phyloP scores from a whole-genome alignment of 2,113 vertebrate species.

The Muntiacus reevesi region DNA sequence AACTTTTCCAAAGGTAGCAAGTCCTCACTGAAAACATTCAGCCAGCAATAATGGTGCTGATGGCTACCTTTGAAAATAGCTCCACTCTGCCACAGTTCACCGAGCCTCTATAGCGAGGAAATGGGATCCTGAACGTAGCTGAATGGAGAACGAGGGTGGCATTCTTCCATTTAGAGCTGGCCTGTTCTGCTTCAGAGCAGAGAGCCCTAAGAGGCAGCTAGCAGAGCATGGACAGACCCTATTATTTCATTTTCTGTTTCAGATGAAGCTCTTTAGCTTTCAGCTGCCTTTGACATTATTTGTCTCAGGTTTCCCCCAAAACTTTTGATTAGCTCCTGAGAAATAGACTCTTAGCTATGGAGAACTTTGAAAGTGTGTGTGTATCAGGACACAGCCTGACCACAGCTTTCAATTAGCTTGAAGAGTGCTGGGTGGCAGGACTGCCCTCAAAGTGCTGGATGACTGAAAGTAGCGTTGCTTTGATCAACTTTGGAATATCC shows the following conservation, averaged over 20 bases:
- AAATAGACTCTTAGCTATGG: background rate
- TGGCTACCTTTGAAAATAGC: background rate
- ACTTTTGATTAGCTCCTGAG: slow-evolving; percentile 18
- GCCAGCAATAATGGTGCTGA: background rate
- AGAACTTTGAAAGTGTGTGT: background rate
- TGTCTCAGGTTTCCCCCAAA: background rate
- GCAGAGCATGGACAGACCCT: background rate
- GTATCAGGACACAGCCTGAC: background rate
- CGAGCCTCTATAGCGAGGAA: background rate
- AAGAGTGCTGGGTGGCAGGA: background rate
- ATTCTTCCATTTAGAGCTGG: background rate
- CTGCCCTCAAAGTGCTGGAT: accelerated
- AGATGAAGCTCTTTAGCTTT: background rate
- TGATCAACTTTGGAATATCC: background rate
- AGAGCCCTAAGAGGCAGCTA: background rate
- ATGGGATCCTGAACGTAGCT: background rate
- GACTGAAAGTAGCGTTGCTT: background rate
- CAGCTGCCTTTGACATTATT: background rate
- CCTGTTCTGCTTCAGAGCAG: background rate
- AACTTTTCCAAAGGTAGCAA: accelerated
- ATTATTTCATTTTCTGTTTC: slow-evolving; percentile 43
- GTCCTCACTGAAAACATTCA: background rate
- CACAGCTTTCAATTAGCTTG: background rate
- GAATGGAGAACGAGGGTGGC: background rate
- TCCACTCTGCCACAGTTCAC: background rate